These are phyloP conservation scores for Caracal caracal DNA, from an alignment of 2,113 vertebrate genomes.

Conservation along the genomic window DNA sequence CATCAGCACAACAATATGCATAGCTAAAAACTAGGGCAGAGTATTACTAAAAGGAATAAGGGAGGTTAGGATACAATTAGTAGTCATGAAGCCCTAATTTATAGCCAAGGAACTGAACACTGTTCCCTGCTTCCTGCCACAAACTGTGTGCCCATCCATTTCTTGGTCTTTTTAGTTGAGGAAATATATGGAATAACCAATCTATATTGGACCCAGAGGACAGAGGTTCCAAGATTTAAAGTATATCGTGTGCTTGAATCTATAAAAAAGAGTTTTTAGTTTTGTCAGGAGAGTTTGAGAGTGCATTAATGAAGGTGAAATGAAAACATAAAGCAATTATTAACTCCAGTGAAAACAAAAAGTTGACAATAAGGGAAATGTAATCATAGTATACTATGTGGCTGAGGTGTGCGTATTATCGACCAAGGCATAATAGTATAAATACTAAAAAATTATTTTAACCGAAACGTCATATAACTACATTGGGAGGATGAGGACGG, in stretches of 20 bases:
- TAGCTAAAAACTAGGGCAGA: background rate
- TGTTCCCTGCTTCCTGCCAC: background rate
- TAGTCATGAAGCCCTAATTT: background rate
- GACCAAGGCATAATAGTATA: background rate
- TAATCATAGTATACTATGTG: background rate
- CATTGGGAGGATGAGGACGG: background rate
- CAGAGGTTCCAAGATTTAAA: background rate
- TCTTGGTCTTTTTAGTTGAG: background rate
- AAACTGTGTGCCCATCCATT: background rate
- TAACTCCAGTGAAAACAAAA: slow-evolving; percentile 52
- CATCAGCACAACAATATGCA: background rate
- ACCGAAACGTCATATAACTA: background rate
- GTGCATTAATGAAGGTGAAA: background rate
- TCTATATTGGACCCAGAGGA: background rate
- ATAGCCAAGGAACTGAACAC: background rate
- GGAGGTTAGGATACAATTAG: background rate
- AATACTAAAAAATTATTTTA: background rate
- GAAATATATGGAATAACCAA: background rate
- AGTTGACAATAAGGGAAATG: background rate
- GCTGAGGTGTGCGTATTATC: background rate
- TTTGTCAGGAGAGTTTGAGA: slow-evolving; percentile 11
- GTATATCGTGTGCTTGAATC: background rate
- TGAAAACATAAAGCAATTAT: background rate
- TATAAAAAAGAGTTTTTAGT: background rate
- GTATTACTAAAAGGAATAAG: background rate